Conservation (phyloP, 2,113 vertebrate species). For the Fregetta grallaria region DNA sequence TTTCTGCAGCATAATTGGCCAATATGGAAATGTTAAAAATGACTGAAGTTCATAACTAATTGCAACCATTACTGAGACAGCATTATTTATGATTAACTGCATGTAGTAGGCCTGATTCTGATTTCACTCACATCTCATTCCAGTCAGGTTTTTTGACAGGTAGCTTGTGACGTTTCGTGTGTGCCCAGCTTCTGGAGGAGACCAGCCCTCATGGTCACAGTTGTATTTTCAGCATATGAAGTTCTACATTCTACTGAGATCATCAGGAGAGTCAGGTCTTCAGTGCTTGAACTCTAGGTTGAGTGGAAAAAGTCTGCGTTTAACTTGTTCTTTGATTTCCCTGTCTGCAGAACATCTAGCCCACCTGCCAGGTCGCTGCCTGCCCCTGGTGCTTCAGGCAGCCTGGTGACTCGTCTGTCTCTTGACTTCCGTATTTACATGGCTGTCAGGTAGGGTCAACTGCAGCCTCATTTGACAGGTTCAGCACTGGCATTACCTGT, state of each 20-base stretch:
- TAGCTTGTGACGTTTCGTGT: background rate
- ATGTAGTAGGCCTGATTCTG: background rate
- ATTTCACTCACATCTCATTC: background rate
- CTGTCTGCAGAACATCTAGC: background rate
- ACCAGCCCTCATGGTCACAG: background rate
- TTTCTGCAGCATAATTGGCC: conserved; percentile 37
- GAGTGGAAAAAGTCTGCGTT: background rate
- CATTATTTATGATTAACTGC: conserved; percentile 28
- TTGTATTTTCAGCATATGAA: background rate
- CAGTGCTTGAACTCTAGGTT: background rate
- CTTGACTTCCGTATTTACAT: background rate
- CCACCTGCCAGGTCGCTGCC: too few relatives aligned
- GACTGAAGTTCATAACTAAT: conserved; percentile 34
- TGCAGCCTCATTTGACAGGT: background rate
- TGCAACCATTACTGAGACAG: background rate
- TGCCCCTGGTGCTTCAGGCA: background rate
- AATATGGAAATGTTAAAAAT: background rate
- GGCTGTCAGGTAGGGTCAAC: background rate
- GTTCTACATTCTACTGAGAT: background rate
- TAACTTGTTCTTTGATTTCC: background rate
- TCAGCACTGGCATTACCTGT: background rate
- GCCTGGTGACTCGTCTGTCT: background rate
- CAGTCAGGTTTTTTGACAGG: background rate
- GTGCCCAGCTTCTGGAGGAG: background rate
- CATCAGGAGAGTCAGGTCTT: background rate